Evolutionary conservation across 2,797 vertebrate genomes (phyloP).

Genomic region (Melanogrammus aeglefinus): DNA sequence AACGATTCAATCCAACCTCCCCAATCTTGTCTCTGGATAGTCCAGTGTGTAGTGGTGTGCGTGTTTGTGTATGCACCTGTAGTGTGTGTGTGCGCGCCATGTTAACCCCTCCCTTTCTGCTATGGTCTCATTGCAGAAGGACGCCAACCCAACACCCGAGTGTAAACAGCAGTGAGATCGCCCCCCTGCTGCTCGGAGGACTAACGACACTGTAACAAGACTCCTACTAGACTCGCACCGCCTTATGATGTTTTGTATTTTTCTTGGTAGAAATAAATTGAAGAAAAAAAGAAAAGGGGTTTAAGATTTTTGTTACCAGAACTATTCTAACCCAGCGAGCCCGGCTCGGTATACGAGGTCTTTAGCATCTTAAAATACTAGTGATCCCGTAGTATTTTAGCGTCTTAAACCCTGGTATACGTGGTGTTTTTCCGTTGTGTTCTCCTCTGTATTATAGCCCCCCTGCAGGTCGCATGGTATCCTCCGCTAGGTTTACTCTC

Average conservation of each 20-base stretch:
- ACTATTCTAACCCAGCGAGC: conserved; percentile 64
- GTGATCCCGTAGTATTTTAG: background rate
- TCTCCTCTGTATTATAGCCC: conserved; percentile 77
- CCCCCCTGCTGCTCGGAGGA: conserved; percentile 80
- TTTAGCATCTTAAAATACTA: background rate
- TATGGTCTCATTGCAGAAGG: conserved; percentile 82
- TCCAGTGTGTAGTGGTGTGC: too few relatives aligned
- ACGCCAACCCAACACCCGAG: conserved; percentile 91
- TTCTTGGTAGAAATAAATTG: conserved; percentile 92
- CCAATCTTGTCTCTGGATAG: conserved; percentile 5
- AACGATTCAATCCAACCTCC: background rate
- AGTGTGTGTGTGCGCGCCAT: background rate
- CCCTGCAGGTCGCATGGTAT: conserved; percentile 51
- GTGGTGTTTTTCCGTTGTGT: conserved; percentile 63
- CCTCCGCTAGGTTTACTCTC: conserved; percentile 74
- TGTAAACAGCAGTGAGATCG: conserved; percentile 96
- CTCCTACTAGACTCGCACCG: conserved; percentile 90
- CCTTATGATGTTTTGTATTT: conserved; percentile 99
- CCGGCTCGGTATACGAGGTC: background rate
- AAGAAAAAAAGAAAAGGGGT: conserved; percentile 68
- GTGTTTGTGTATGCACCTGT: background rate
- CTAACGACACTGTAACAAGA: conserved; percentile 91
- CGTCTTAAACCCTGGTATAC: conserved; percentile 70
- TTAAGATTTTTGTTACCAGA: conserved; percentile 85
- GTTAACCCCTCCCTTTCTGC: background rate